Evolutionary conservation across 2,888 invertebrate genomes (phyloP).

Genomic region (Diogma glabrata): DNA sequence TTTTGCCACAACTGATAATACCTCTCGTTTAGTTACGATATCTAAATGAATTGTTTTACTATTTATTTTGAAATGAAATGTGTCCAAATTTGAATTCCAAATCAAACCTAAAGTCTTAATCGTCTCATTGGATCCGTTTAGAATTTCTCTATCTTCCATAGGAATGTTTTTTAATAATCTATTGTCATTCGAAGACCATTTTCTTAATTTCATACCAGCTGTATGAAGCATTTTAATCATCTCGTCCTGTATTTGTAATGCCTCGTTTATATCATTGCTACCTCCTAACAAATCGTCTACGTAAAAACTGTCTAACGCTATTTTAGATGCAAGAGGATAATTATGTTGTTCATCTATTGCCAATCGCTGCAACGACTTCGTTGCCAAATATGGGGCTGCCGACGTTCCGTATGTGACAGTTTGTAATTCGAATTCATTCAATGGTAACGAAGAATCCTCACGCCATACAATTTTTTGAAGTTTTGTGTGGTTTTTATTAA

Average conservation of each 20-base stretch:
- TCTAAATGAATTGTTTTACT: too few species aligned
- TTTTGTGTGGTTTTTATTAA: conserved; percentile 4
- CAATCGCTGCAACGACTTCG: conserved; percentile 13
- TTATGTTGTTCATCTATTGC: conserved; percentile 14
- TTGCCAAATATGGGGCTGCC: conserved; percentile 13
- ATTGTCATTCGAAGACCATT: background rate
- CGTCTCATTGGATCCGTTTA: background rate
- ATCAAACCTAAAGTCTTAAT: background rate
- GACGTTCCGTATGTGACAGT: conserved; percentile 13
- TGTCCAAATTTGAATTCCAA: background rate
- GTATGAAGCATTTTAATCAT: background rate
- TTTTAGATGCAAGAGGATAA: conserved; percentile 13
- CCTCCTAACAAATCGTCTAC: conserved; percentile 18
- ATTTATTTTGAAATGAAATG: background rate
- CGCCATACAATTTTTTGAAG: conserved; percentile 15
- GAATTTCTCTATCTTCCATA: background rate
- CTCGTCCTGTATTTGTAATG: too few species aligned
- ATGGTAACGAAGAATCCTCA: background rate
- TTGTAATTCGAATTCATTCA: conserved; percentile 12
- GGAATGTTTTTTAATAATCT: background rate
- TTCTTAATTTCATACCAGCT: too few species aligned
- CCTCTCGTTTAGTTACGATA: background rate
- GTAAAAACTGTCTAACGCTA: conserved; percentile 15
- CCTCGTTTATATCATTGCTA: conserved; percentile 8
- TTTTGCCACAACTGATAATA: background rate